phyloP scores from a whole-genome alignment of 2,888 invertebrate species.

The Trichacis sp. region DNA sequence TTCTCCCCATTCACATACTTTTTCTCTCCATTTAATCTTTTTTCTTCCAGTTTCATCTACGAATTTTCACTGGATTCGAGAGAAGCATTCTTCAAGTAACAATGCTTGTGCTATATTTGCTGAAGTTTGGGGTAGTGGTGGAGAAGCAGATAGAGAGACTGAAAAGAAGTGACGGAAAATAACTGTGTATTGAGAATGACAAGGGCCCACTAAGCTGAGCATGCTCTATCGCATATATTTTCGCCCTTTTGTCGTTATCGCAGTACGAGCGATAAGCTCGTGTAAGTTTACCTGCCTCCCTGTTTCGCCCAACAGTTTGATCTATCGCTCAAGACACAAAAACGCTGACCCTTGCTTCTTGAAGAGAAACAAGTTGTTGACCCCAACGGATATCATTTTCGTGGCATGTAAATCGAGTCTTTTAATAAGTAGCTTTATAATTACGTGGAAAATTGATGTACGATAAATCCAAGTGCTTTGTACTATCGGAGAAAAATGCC shows the following conservation, averaged over 20 bases:
- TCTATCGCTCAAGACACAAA: neutral
- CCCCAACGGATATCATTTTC: no score
- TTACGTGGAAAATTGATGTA: no score
- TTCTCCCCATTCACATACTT: no score
- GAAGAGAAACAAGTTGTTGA: no score
- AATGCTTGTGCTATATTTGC: conserved; percentile 22
- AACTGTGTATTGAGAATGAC: neutral
- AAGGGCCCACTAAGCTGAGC: neutral
- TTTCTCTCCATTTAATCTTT: conserved; percentile 4
- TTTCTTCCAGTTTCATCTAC: conserved; percentile 29
- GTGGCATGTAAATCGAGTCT: no score
- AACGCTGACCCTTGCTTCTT: neutral
- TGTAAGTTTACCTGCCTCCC: neutral
- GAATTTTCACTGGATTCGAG: conserved; percentile 27
- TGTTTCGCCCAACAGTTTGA: neutral
- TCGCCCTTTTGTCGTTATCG: neutral
- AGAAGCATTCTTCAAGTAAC: conserved; percentile 12
- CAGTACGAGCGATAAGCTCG: neutral
- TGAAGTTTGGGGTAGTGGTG: neutral
- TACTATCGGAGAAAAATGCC: no score
- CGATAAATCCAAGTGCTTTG: no score
- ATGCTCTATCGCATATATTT: neutral
- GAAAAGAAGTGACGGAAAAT: neutral
- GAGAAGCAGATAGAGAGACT: neutral
- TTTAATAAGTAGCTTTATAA: no score